Percentiles rank a stretch among this genome's conserved stretches.
Evolutionary conservation across 2,113 vertebrate species (phyloP).

Genomic region (Gymnobelideus leadbeateri): DNA sequence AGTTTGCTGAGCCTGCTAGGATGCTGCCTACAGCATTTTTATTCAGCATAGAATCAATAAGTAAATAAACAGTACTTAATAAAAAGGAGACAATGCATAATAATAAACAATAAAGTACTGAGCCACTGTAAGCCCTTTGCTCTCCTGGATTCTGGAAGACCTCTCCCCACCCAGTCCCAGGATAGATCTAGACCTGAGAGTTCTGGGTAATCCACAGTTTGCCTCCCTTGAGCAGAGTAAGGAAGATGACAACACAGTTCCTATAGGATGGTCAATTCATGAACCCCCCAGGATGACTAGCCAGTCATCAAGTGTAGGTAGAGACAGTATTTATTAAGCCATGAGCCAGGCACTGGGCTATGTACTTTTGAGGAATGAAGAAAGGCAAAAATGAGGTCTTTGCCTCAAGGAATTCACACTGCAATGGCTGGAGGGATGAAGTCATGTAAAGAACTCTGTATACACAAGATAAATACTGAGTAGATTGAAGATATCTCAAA

Average conservation of each 20-base stretch:
- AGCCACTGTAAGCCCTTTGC: neutral
- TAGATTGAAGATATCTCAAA: neutral
- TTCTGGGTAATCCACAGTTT: neutral
- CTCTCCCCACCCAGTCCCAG: neutral
- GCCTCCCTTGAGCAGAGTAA: neutral
- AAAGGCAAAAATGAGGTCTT: neutral
- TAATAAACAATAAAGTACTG: neutral
- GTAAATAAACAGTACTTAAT: slow-evolving; percentile 1
- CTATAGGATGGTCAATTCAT: neutral
- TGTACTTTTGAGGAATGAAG: neutral
- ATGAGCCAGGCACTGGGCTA: neutral
- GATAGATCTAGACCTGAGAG: neutral
- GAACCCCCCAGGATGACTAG: neutral
- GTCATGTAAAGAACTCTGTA: neutral
- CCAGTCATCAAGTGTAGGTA: neutral
- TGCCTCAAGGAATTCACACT: neutral
- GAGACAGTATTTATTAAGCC: neutral
- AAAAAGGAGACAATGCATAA: neutral
- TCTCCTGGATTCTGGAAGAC: neutral
- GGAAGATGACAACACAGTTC: neutral
- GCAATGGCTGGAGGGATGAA: neutral
- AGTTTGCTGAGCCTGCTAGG: neutral
- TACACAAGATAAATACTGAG: neutral
- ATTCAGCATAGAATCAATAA: neutral
- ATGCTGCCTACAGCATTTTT: neutral